These are phyloP conservation scores for Neotoxoptera formosana DNA, from an alignment of 1,140 invertebrate genomes.

Conservation along the genomic window DNA sequence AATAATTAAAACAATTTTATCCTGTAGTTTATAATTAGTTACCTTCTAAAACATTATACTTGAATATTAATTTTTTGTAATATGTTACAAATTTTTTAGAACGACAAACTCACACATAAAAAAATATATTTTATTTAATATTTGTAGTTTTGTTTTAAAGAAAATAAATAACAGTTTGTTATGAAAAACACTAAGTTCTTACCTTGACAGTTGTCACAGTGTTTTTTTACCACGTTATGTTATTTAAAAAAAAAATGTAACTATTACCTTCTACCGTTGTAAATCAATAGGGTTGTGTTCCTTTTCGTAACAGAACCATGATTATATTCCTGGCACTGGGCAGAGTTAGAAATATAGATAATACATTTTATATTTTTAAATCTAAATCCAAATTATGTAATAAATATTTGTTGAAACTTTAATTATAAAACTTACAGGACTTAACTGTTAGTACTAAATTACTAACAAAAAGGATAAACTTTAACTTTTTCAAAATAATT, in stretches of 20 bases:
- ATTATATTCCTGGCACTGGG: not conserved
- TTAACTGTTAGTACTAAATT: not conserved
- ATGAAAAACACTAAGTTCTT: not conserved
- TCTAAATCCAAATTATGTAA: not conserved
- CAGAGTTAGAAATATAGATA: not conserved
- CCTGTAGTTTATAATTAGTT: not conserved
- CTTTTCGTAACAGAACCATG: not conserved
- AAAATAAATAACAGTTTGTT: not conserved
- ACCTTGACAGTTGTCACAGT: not conserved
- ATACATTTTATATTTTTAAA: not conserved
- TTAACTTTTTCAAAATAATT: not conserved
- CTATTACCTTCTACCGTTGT: not conserved
- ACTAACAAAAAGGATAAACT: not conserved
- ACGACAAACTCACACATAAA: not conserved
- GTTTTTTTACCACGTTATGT: not conserved
- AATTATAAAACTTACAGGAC: not conserved
- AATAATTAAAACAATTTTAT: not conserved
- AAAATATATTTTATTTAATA: not conserved
- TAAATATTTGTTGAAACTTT: not conserved
- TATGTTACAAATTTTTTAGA: not conserved
- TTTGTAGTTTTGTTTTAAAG: not conserved
- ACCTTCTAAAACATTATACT: not conserved
- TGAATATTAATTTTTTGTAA: not conserved
- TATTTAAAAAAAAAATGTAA: not conserved
- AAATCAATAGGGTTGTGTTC: not conserved